Evolutionary conservation across 2,888 invertebrate genomes (phyloP), one percentile per base, ranked within the genome.

Genomic region (Cephalotes varians): DNA sequence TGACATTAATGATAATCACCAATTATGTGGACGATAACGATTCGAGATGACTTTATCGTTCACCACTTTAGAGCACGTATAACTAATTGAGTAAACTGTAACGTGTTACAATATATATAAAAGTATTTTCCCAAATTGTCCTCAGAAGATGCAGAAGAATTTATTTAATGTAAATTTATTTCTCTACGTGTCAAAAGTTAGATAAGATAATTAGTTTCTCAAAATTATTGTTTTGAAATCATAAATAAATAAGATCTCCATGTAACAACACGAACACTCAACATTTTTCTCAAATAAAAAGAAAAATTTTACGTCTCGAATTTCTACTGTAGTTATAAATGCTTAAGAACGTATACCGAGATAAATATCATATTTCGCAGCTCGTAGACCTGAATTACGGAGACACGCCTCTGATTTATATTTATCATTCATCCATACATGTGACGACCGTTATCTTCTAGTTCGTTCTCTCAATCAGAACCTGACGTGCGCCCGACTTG

Each of bases 401-500:
- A 21, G n/a, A 12, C 51, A n/a, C 12, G 25, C 18, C n/a, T 31
- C 54, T 54, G 72, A 77, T 71, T 69, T 54, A 54, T 54, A 77
- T 77, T 77, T 56, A 72, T 72, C 72, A 56, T 56, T 71, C 71
- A 77, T 44, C 21, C 54, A 44, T 54, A 44, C 12, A 40, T 28
- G 25, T 51, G 21, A 28, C 31, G 54, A 79, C 73, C 62, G 89
- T 90, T 89, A 88, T 88, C 90, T 87, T 90, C 56, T 54, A 49
- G 73, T 85, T 86, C 82, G 87, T 90, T 90, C 86, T 87, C 89
- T 87, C 90, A 88, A 90, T 90, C 90, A 89, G 86, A 64, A 54
- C 81, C 62, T 85, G 90, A 90, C 90, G 65, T 89, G 86, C 83
- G 86, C 82, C 64, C 85, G 85, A 90, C 85, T 90, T 90, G 90